A percentile compares a stretch with the other conserved stretches of the same genome.
phyloP scores from a whole-genome alignment of 2,113 vertebrate genomes.

The Rhombomys opimus region DNA sequence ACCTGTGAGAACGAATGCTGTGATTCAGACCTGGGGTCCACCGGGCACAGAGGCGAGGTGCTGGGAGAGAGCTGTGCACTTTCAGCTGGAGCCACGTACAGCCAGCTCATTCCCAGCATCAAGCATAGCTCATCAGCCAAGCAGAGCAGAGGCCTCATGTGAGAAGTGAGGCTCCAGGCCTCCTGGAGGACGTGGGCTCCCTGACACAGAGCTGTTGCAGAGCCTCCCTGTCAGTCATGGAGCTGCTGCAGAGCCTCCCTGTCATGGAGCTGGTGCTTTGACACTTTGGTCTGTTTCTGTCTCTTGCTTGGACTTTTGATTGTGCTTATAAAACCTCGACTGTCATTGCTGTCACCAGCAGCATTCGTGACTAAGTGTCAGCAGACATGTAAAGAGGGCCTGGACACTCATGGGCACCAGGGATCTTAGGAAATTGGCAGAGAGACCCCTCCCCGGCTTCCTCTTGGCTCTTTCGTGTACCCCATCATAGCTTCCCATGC shows the following conservation, averaged over 20 bases:
- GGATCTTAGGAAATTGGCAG: background rate
- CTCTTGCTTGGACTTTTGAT: background rate
- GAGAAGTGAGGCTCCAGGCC: background rate
- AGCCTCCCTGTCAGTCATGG: background rate
- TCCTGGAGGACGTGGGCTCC: background rate
- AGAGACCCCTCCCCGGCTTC: background rate
- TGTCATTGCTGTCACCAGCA: background rate
- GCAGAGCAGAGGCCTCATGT: background rate
- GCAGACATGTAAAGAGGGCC: background rate
- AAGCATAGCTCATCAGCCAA: background rate
- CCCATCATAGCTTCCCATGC: background rate
- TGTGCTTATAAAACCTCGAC: background rate
- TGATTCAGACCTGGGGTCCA: conserved; percentile 44
- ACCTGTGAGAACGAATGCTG: background rate
- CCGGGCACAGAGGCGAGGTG: background rate
- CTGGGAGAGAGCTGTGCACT: background rate
- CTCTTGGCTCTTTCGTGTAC: background rate
- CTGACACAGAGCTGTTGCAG: background rate
- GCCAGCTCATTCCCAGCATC: background rate
- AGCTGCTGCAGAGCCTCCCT: too few species aligned
- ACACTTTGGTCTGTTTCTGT: background rate
- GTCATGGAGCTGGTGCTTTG: background rate
- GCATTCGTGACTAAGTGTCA: too few species aligned
- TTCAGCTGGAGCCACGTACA: background rate
- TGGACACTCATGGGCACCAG: background rate